Evolutionary conservation across 2,888 invertebrate genomes (phyloP).

Genomic region (Corythucha ciliata): DNA sequence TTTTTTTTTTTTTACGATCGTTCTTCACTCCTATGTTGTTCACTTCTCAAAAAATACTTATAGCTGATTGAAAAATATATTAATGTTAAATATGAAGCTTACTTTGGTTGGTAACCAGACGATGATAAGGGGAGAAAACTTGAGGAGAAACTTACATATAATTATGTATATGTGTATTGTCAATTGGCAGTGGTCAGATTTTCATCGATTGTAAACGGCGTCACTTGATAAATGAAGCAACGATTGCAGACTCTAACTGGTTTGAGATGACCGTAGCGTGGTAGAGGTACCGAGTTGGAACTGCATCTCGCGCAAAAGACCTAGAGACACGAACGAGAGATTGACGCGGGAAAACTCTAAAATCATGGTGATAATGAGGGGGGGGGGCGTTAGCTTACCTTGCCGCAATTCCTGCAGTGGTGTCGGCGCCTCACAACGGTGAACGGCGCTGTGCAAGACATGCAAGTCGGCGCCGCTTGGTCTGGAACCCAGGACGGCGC

Average conservation of each 20-base stretch:
- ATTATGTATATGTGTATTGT: too few relatives aligned
- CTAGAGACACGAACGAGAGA: conserved; percentile 43
- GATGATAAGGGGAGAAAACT: too few relatives aligned
- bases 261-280: conserved; percentile 82
- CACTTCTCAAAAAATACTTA: too few relatives aligned
- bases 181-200: conserved; percentile 24
- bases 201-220: conserved; percentile 47
- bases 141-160: too few relatives aligned
- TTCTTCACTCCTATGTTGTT: too few relatives aligned
- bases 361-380: background rate
- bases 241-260: conserved; percentile 90
- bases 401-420: conserved; percentile 94
- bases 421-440: conserved; percentile 91
- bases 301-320: conserved; percentile 93
- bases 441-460: conserved; percentile 85
- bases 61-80: too few relatives aligned
- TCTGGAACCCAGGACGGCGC: conserved; percentile 93
- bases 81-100: too few relatives aligned
- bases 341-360: background rate
- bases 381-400: conserved; percentile 37
- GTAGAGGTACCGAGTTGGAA: conserved; percentile 82
- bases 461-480: conserved; percentile 81
- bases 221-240: conserved; percentile 67
- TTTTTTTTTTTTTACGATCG: too few relatives aligned
- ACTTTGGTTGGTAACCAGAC: too few relatives aligned